Evolutionary conservation across 2,797 vertebrate species (phyloP).

Genomic region (Enteromius viviparus): DNA sequence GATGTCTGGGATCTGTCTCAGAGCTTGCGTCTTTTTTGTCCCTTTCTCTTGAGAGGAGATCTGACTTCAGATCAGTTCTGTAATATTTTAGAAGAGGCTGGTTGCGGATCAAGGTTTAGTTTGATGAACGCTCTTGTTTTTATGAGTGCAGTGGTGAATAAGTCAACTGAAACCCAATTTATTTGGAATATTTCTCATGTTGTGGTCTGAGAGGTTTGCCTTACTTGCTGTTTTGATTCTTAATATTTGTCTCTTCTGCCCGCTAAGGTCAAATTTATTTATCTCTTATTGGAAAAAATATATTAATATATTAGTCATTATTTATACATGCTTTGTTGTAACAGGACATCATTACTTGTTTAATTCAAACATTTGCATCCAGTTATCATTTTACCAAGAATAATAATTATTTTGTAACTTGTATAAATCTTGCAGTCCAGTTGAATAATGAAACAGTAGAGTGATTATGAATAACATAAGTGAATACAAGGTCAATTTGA

Average conservation of each 20-base stretch:
- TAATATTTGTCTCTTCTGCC: not conserved
- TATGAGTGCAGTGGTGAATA: not conserved
- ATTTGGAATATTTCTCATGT: not conserved
- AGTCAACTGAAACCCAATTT: not conserved
- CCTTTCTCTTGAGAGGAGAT: conserved; percentile 26
- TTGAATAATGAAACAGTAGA: not conserved
- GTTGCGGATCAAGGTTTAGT: not conserved
- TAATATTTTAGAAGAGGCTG: not conserved
- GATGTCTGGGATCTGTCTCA: conserved; percentile 37
- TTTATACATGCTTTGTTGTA: not conserved
- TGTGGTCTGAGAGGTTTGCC: not conserved
- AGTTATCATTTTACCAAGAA: not conserved
- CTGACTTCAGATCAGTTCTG: conserved; percentile 42
- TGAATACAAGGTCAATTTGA: not conserved
- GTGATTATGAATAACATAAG: not conserved
- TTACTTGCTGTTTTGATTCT: not conserved
- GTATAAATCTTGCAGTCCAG: not conserved
- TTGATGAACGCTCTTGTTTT: not conserved
- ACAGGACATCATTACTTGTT: not conserved
- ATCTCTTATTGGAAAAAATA: too few species aligned
- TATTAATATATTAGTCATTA: not conserved
- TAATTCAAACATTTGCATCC: not conserved
- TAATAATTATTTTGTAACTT: too few species aligned
- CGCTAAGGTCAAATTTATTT: not conserved
- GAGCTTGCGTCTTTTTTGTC: conserved; percentile 19